These are phyloP conservation scores for Euschistus heros DNA, from an alignment of 1,140 invertebrate genomes.

Conservation along the genomic window DNA sequence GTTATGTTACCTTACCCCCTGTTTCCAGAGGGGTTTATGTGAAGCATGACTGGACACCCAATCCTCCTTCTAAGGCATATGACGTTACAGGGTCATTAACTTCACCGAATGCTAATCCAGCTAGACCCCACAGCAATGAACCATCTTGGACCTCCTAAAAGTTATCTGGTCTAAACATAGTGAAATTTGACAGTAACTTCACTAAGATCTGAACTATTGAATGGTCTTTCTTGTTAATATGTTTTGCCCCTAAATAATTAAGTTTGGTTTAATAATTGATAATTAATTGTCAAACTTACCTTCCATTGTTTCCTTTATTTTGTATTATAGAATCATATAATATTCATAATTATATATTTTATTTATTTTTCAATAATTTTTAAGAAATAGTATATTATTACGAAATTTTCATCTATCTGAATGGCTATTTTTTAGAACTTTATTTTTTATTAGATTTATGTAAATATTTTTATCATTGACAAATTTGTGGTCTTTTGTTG, in stretches of 20 bases:
- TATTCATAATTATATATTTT: too few relatives aligned
- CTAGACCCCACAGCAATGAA: constrained; percentile 6
- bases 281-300: background rate
- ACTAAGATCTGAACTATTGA: background rate
- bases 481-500: too few relatives aligned
- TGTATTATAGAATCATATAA: background rate
- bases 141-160: constrained; percentile 2
- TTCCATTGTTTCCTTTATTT: background rate
- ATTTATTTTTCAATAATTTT: too few relatives aligned
- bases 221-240: too few relatives aligned
- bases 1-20: constrained; percentile 16
- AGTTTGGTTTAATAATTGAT: background rate
- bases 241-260: too few relatives aligned
- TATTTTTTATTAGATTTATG: too few relatives aligned
- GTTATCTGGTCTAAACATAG: background rate
- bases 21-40: constrained; percentile 15
- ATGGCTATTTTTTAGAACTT: too few relatives aligned
- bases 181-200: background rate
- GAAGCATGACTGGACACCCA: constrained; percentile 2
- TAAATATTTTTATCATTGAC: too few relatives aligned
- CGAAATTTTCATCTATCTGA: too few relatives aligned
- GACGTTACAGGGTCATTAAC: constrained; percentile 3
- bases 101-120: background rate
- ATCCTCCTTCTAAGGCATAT: constrained; percentile 14
- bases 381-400: too few relatives aligned